These are phyloP conservation scores for Chiroxiphia lanceolata DNA, from an alignment of 2,797 vertebrate species.

Conservation along the genomic window DNA sequence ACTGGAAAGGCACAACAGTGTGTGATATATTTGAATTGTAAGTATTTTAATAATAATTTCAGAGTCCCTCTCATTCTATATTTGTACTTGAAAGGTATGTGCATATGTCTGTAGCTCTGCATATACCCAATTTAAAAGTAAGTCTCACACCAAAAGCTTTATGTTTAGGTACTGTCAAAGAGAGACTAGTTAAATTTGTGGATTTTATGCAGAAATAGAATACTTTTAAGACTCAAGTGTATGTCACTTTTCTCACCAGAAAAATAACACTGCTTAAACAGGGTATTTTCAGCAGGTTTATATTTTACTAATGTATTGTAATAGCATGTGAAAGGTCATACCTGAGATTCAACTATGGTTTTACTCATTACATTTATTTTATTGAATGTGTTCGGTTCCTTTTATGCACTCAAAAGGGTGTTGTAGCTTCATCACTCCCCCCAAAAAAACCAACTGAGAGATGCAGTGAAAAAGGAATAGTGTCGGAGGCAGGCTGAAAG, in stretches of 20 bases:
- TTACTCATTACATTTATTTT: not conserved
- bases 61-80: not conserved
- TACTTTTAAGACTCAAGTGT: not conserved
- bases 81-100: not conserved
- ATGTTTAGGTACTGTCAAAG: not conserved
- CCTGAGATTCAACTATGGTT: not conserved
- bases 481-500: not conserved
- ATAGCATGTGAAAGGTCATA: not conserved
- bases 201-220: not conserved
- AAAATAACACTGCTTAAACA: not conserved
- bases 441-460: not conserved
- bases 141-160: not conserved
- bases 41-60: not conserved
- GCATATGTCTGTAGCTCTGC: not conserved
- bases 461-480: not conserved
- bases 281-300: not conserved
- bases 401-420: not conserved
- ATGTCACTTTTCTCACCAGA: not conserved
- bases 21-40: not conserved
- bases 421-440: not conserved
- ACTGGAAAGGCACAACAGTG: not conserved
- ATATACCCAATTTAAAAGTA: not conserved
- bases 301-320: not conserved
- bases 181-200: not conserved
- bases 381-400: not conserved